Conservation (phyloP, 2,113 vertebrate species). For the Pipra filicauda region DNA sequence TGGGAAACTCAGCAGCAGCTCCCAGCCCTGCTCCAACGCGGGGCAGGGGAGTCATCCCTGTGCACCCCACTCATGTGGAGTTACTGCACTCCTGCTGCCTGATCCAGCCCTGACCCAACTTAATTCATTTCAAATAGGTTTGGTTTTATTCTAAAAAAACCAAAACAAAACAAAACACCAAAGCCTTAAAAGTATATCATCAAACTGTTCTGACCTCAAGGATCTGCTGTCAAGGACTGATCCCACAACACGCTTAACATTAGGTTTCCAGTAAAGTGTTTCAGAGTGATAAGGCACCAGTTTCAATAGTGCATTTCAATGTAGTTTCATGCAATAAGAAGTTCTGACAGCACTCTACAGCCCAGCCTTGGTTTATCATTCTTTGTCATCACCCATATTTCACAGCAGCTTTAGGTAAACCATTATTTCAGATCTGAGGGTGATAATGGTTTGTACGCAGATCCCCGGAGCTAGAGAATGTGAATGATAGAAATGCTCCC, state of each 20-base stretch:
- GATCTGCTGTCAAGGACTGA: background rate
- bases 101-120: background rate
- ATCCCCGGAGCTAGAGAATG: background rate
- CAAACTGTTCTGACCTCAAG: background rate
- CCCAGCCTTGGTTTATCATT: background rate
- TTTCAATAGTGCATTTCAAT: conserved; percentile 7
- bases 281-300: background rate
- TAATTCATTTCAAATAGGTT: background rate
- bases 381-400: background rate
- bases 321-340: background rate
- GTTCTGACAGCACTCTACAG: background rate
- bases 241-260: background rate
- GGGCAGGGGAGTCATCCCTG: background rate
- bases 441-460: background rate
- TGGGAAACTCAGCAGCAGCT: background rate
- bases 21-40: background rate
- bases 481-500: background rate
- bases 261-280: conserved; percentile 21
- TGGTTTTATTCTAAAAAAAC: background rate
- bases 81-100: fast-evolving
- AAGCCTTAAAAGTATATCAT: background rate
- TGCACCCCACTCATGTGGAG: fast-evolving
- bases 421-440: background rate
- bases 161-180: too few species aligned
- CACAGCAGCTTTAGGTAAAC: background rate